Conservation (phyloP, 2,888 invertebrate species). For the Polydrusus pterygomalis region DNA sequence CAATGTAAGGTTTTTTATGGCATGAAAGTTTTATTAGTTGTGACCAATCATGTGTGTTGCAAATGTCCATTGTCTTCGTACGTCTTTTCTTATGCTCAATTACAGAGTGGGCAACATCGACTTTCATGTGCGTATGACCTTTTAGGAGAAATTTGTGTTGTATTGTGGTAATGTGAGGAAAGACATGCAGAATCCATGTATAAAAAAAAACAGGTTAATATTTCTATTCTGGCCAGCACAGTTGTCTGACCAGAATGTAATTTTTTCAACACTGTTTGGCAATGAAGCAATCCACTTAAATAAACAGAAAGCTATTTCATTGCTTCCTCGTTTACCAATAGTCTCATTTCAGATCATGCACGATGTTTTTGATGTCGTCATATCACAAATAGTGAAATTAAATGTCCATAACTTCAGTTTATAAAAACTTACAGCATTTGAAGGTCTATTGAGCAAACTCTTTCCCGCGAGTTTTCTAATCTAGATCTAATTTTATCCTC, state of each 20-base stretch:
- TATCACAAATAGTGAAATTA: slow-evolving; percentile 8
- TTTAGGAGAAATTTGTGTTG: slow-evolving; percentile 24
- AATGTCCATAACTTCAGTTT: slow-evolving; percentile 19
- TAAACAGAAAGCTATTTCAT: slow-evolving; percentile 21
- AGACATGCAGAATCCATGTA: background rate
- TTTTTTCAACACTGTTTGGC: slow-evolving; percentile 10
- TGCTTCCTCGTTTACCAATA: slow-evolving; percentile 7
- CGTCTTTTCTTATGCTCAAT: slow-evolving; percentile 17
- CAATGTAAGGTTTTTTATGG: slow-evolving; percentile 1
- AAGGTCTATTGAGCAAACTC: slow-evolving; percentile 2
- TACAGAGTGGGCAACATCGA: slow-evolving; percentile 18
- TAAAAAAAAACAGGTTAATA: slow-evolving; percentile 3
- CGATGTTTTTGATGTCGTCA: background rate
- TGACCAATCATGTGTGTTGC: background rate
- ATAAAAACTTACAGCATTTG: slow-evolving; percentile 5
- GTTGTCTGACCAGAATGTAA: slow-evolving; percentile 24
- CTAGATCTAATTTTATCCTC: slow-evolving; percentile 27
- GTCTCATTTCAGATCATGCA: slow-evolving; percentile 27
- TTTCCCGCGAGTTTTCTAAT: slow-evolving; percentile 13
- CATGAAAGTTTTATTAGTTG: background rate
- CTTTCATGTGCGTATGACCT: slow-evolving; percentile 28
- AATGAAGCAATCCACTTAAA: slow-evolving; percentile 16
- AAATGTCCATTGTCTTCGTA: slow-evolving; percentile 3
- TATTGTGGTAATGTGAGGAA: background rate
- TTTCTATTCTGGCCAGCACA: slow-evolving; percentile 23